These are phyloP conservation scores for Eupithecia inturbata DNA, from an alignment of 2,888 invertebrate genomes.

Conservation along the genomic window DNA sequence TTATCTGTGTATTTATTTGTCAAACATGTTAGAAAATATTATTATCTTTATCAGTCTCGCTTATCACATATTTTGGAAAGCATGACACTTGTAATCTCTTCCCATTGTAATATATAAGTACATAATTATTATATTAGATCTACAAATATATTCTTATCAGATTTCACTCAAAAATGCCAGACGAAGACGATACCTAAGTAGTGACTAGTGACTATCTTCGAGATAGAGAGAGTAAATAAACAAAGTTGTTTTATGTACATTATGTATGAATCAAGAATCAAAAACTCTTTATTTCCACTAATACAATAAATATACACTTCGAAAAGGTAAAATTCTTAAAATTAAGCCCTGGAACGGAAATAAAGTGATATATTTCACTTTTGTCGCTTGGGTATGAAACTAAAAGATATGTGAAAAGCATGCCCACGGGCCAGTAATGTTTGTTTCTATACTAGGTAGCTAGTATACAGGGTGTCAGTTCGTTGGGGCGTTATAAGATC, in stretches of 20 bases:
- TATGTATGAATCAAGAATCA: neutral
- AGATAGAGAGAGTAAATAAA: constrained; percentile 23
- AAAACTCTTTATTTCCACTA: too few species aligned
- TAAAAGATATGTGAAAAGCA: too few species aligned
- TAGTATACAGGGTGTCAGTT: too few species aligned
- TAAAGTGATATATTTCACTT: too few species aligned
- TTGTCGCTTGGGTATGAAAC: too few species aligned
- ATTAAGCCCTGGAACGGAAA: too few species aligned
- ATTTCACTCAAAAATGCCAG: constrained; percentile 25
- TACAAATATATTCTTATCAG: constrained; percentile 31
- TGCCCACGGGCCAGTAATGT: neutral
- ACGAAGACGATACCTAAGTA: constrained; percentile 10
- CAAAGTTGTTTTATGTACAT: neutral
- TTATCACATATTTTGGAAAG: constrained; percentile 7
- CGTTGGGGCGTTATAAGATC: neutral
- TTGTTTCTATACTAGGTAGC: neutral
- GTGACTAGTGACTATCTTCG: constrained; percentile 9
- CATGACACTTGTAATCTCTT: neutral
- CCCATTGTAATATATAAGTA: neutral
- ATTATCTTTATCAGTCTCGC: neutral
- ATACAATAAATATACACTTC: too few species aligned
- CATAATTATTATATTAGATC: constrained; percentile 1
- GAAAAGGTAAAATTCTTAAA: too few species aligned
- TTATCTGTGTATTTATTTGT: neutral
- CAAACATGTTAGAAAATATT: neutral